Base-by-base conservation (phyloP, 2,888 invertebrate species). In the Phania funesta region DNA sequence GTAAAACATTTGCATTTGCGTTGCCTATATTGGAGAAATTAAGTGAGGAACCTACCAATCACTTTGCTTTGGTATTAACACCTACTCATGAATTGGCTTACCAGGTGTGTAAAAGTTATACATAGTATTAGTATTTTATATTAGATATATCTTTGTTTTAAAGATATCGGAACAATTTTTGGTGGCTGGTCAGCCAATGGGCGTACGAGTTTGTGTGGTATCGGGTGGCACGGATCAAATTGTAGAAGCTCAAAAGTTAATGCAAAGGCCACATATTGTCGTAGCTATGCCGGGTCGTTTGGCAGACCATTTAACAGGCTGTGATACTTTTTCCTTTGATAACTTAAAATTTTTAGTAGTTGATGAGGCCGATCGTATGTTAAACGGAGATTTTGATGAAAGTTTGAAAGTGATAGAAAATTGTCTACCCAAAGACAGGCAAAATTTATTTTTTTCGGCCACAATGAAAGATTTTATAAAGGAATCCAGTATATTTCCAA, bases 1-100 rank as follows among this genome's bases (percentile, higher is more conserved):
- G 99, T 1, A 99, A 99, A 92, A 99, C 99, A 0, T 94, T 99
- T 87, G 98, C 99, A 0, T 99, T 99, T 93, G 98, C 98, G 0
- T 90, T 99, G 68, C 99, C 99, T 0, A 97, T 99, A 86, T 90
- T 99, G 54, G 97, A 99, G 89, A 94, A 95, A 88, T 92, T 99
- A 29, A 96, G 96, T 77, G 96, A 97, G 88, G 99, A 99, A 91
- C 99, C 99, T 0, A 98, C 96, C 90, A 98, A 98, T 71, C 97
- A 99, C 89, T 99, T 96, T 93, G 98, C 98, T 2, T 92, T 99
- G 29, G 92, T 99, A 22, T 92, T 99, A 11, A 99, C 99, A 13
- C 99, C 99, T 2, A 99, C 99, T 0, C 95, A 98, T 89, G 97
- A 97, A 90, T 90, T 98, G 81, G 97, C 97, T 46, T 96, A 95